Base-by-base conservation (phyloP, 2,888 invertebrate species). In the Busseola fusca region DNA sequence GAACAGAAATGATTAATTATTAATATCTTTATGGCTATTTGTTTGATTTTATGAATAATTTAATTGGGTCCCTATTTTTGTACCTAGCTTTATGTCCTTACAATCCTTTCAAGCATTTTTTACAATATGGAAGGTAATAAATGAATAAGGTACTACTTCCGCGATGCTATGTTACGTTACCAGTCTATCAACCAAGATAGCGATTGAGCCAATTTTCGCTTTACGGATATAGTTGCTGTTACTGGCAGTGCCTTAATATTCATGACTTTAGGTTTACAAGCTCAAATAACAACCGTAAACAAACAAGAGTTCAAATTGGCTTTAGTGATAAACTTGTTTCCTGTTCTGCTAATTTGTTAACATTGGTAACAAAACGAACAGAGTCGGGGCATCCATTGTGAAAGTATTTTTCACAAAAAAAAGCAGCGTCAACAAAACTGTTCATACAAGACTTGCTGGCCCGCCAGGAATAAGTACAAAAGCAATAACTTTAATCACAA, bases 401-500 rank as follows among this genome's bases (percentile, higher is more conserved):
- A 14, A 45, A 66, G 18, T 25, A 12, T 27, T 52, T 30, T 60
- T 64, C 34, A 54, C 30, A 34, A 69, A 60, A 30, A 56, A 37
- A 56, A 52, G 12, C n/a, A 45, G 14, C 27, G 12, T 30, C 58
- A 60, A 45, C 50, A 64, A 62, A 69, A 64, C 40, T 42, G 14
- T 63, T 52, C 18, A 58, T 54, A 37, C 27, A 27, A 25, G 25
- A 67, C 34, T 63, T 63, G 50, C 59, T 42, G 27, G 18, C 27
- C 42, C 27, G 10, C 37, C 18, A 37, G 27, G 14, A 50, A 56
- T 50, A 52, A 57, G 21, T 67, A 58, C 67, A 63, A 18, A 18
- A 50, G 52, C 62, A 25, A 69, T 74, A 50, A 48, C 58, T 14
- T 48, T 37, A 34, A 58, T 57, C 52, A 30, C 57, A 37, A 40